Evolutionary conservation across 1,140 invertebrate species (phyloP).

Genomic region (Papilio polyxenes): DNA sequence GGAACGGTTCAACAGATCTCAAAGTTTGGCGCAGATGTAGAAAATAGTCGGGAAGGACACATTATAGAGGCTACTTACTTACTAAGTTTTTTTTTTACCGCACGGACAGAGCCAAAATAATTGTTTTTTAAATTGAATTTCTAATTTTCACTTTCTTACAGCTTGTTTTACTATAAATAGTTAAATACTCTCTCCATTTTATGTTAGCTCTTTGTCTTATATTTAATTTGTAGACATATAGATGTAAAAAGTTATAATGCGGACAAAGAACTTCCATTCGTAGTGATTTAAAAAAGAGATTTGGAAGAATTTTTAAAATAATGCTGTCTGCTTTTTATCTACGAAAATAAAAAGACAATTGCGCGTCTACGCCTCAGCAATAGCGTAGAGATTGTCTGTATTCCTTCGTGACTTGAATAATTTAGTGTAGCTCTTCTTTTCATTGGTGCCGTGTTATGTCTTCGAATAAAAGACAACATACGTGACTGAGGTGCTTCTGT

Average conservation of each 20-base stretch:
- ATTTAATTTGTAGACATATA: not conserved
- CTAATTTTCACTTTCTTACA: no score
- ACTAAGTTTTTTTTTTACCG: no score
- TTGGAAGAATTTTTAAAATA: not conserved
- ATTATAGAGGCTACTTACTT: no score
- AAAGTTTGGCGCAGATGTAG: no score
- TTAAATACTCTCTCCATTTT: not conserved
- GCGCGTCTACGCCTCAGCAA: slow-evolving; percentile 34
- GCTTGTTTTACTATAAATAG: no score
- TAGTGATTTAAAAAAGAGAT: not conserved
- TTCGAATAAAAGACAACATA: slow-evolving; percentile 31
- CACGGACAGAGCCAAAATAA: no score
- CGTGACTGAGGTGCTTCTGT: slow-evolving; percentile 28
- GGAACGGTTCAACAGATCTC: no score
- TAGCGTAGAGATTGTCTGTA: slow-evolving; percentile 34
- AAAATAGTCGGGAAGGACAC: no score
- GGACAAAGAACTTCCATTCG: not conserved
- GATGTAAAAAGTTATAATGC: not conserved
- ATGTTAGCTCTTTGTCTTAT: not conserved
- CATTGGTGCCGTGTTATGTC: slow-evolving; percentile 16
- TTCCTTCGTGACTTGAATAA: slow-evolving; percentile 27
- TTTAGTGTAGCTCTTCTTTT: slow-evolving; percentile 34
- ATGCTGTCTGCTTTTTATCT: slow-evolving; percentile 7
- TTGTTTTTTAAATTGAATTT: no score
- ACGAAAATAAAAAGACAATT: slow-evolving; percentile 31